Percentiles rank a stretch among this genome's conserved stretches.
phyloP scores from a whole-genome alignment of 2,888 invertebrate species.

The Dynastes grantii region DNA sequence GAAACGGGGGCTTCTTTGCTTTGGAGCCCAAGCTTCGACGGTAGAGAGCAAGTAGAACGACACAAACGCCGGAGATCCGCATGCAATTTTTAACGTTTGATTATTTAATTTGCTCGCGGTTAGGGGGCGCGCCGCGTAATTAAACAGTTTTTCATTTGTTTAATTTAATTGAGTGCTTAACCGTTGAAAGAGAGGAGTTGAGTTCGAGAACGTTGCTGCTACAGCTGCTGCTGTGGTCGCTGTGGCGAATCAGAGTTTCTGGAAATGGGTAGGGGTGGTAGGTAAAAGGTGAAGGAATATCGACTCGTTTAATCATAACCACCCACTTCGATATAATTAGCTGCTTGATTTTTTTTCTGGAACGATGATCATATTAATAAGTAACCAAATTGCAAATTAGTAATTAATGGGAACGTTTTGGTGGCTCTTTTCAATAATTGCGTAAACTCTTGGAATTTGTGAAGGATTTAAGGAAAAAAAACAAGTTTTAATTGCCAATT shows the following conservation, averaged over 20 bases:
- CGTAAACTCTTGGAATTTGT: too few species aligned
- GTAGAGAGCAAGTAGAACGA: not conserved
- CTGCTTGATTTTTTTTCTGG: not conserved
- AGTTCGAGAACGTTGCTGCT: not conserved
- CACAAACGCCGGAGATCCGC: conserved; percentile 17
- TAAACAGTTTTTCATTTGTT: conserved; percentile 47
- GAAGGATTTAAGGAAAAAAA: too few species aligned
- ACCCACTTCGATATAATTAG: conserved; percentile 17
- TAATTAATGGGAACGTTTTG: too few species aligned
- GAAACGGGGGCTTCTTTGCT: not conserved
- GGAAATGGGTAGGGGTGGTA: not conserved
- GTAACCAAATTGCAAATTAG: conserved; percentile 11
- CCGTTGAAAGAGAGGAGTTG: conserved; percentile 14
- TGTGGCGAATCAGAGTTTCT: not conserved
- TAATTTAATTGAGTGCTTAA: conserved; percentile 47
- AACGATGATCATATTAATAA: conserved; percentile 19
- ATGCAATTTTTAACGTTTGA: conserved; percentile 33
- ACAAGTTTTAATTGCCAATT: too few species aligned
- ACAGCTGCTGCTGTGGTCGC: not conserved
- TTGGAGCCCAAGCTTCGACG: not conserved
- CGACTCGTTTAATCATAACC: conserved; percentile 5
- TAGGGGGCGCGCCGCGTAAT: conserved; percentile 29
- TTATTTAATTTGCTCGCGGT: conserved; percentile 30
- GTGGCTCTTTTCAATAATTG: too few species aligned
- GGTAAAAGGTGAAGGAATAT: not conserved